Evolutionary conservation across 1,140 invertebrate genomes (phyloP), one percentile per base, ranked within the genome.

Genomic region (Coenobita brevimanus): DNA sequence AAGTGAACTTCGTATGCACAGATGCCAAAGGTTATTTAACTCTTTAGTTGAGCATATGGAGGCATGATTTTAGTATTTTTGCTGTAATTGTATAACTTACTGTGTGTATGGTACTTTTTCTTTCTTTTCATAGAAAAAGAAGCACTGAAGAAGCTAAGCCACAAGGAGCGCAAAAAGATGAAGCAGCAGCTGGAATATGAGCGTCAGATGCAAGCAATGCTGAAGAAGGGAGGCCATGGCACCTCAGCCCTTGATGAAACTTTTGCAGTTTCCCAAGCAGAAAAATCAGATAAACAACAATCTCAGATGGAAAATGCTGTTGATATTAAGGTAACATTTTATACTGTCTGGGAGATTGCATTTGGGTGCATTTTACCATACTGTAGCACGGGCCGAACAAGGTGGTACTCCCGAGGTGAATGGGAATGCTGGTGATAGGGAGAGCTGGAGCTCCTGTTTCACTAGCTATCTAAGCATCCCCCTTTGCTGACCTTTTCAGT

Each of bases 191-290:
- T 96, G 91, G 97, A 98, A 91, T 99, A 97, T 93, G 96, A 98
- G 91, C 96, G 97, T 91, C 96, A 98, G 91, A 94, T 99, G 94
- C 97, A 98, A 91, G 93, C 96, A 88, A 93, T 98, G 93, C 95
- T 97, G 0, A 97, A 97, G 91, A 97, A 97, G 93, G 97, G 96
- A 69, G 96, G 97, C 0, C 95, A 97, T 91, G 97, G 97, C 0
- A 96, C 97, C 91, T 97, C 96, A 75, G 97, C 97, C 88, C 93
- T 98, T 43, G 97, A 97, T 82, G 96, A 96, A 38, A 99, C 99
- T 92, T 99, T 99, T 92, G 98, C 98, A 3, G 96, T 99, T 71
- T 99, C 98, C 10, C 97, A 98, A 92, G 95, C 96, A n/a, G 96
- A 97, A 91, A 97, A 97, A 93, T 95, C 96, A 82, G 95, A 95